Evolutionary conservation across 1,140 invertebrate species (phyloP).

Genomic region (Campoletis sonorensis): DNA sequence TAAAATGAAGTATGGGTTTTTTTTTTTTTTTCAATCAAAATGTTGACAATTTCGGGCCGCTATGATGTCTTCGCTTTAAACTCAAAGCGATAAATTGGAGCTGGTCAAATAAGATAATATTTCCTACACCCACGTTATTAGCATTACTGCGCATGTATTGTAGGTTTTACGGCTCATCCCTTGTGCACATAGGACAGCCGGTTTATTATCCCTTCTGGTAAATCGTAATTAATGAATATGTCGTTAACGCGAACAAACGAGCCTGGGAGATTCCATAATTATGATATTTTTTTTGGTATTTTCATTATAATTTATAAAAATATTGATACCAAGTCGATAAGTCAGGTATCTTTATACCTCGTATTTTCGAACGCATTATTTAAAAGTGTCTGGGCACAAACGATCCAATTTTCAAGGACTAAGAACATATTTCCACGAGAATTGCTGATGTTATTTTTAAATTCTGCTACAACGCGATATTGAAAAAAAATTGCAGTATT

Average conservation of each 20-base stretch:
- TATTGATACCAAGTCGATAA: too few relatives aligned
- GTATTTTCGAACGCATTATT: not conserved
- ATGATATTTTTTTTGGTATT: not conserved
- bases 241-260: not conserved
- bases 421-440: conserved; percentile 14
- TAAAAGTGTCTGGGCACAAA: too few relatives aligned
- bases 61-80: conserved; percentile 28
- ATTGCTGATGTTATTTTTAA: too few relatives aligned
- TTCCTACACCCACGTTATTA: conserved; percentile 55
- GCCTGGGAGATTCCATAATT: not conserved
- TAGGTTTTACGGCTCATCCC: conserved; percentile 42
- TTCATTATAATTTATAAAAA: not conserved
- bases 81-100: conserved; percentile 48
- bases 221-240: conserved; percentile 70
- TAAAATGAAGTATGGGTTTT: not conserved
- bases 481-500: too few relatives aligned
- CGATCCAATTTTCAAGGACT: too few relatives aligned
- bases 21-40: too few relatives aligned
- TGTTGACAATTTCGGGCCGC: too few relatives aligned
- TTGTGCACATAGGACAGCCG: conserved; percentile 54
- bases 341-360: not conserved
- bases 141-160: not conserved
- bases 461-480: too few relatives aligned
- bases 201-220: conserved; percentile 47
- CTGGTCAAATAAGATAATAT: conserved; percentile 66